Conservation (phyloP, 1,140 invertebrate genomes). For the Ips nitidus region DNA sequence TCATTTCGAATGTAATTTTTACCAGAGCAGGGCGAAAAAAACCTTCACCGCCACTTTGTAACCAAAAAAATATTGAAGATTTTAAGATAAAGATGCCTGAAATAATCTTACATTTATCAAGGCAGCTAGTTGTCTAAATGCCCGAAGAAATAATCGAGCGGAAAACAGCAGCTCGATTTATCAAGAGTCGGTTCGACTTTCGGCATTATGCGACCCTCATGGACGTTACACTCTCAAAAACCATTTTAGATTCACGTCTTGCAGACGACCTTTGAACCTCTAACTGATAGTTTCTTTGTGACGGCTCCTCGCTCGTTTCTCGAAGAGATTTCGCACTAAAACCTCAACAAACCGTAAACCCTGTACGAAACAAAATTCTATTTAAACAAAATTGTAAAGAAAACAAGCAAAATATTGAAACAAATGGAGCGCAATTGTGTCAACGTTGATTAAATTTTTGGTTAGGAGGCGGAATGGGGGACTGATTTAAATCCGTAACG, state of each 20-base stretch:
- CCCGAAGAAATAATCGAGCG: slow-evolving; percentile 19
- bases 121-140: neutral
- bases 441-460: no score
- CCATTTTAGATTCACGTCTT: slow-evolving; percentile 35
- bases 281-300: slow-evolving; percentile 33
- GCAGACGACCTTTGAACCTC: slow-evolving; percentile 30
- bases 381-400: no score
- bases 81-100: no score
- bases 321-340: slow-evolving; percentile 11
- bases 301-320: slow-evolving; percentile 9
- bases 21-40: neutral
- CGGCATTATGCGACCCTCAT: slow-evolving; percentile 31
- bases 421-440: no score
- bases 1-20: slow-evolving; percentile 31
- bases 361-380: no score
- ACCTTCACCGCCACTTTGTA: no score
- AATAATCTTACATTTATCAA: neutral
- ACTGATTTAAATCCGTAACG: no score
- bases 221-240: slow-evolving; percentile 34
- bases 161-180: slow-evolving; percentile 26
- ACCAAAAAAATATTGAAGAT: no score
- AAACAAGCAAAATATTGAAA: no score
- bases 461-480: no score
- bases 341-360: neutral
- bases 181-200: slow-evolving; percentile 24